Evolutionary conservation across 2,113 vertebrate genomes (phyloP).

Genomic region (Petroica traversi): DNA sequence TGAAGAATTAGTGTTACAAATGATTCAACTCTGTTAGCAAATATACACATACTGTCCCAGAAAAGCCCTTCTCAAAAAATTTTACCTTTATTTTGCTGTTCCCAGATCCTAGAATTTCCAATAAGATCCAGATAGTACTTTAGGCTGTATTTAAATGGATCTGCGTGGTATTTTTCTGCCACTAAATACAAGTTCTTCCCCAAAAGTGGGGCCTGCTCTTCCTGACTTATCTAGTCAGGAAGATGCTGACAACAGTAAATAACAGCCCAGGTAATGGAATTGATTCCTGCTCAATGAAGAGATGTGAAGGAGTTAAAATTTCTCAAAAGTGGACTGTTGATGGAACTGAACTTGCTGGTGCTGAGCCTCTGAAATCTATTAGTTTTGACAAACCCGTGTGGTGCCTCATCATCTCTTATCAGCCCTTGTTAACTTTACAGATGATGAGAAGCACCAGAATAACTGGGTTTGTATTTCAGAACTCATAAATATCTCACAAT

Average conservation of each 20-base stretch:
- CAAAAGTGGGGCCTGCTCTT: not conserved
- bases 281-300: not conserved
- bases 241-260: not conserved
- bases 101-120: not conserved
- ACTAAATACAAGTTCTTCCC: not conserved
- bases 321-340: not conserved
- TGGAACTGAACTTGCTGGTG: conserved; percentile 27
- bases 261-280: not conserved
- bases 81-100: not conserved
- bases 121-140: not conserved
- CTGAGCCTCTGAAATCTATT: conserved; percentile 63
- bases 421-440: no score
- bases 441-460: conserved; percentile 67
- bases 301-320: conserved; percentile 53
- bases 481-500: conserved; percentile 76
- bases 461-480: conserved; percentile 73
- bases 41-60: not conserved
- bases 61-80: not conserved
- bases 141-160: not conserved
- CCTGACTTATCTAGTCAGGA: not conserved
- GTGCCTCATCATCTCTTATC: conserved; percentile 67
- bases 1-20: not conserved
- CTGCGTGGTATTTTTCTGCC: not conserved
- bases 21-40: not conserved
- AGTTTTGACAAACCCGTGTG: conserved; percentile 70